Conservation (phyloP, 2,113 vertebrate genomes). For the Mesembrinibis cayennensis region DNA sequence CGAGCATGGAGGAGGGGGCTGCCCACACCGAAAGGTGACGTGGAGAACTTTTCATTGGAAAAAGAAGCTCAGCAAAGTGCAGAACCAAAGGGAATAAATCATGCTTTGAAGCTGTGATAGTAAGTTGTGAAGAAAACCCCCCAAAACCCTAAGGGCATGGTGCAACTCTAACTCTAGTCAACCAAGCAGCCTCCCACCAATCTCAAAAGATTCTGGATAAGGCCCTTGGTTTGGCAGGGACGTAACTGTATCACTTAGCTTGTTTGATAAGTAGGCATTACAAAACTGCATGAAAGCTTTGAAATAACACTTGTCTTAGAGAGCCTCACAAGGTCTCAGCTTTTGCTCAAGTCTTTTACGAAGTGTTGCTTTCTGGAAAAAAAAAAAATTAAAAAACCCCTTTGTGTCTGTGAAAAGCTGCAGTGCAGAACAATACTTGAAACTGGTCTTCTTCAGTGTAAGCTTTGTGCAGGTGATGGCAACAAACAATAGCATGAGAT, state of each 20-base stretch:
- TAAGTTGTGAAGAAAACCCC: neutral
- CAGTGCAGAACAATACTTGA: neutral
- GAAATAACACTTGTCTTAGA: slow-evolving; percentile 5
- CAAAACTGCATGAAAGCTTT: slow-evolving; percentile 36
- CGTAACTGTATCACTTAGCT: neutral
- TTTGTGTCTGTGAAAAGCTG: neutral
- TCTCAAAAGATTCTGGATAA: neutral
- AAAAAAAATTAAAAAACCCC: neutral
- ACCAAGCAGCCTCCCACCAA: neutral
- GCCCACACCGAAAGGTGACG: neutral
- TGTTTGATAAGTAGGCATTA: neutral
- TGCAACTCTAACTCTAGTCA: neutral
- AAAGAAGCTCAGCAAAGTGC: neutral
- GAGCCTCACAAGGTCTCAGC: neutral
- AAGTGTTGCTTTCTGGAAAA: neutral
- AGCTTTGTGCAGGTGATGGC: neutral
- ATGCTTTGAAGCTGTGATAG: neutral
- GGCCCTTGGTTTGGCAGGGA: neutral
- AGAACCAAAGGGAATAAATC: neutral
- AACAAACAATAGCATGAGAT: neutral
- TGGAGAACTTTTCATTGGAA: neutral
- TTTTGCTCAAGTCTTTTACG: neutral
- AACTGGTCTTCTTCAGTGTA: neutral
- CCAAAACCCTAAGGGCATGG: neutral
- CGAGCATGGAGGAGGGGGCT: neutral